A percentile compares a stretch with the other conserved stretches of the same genome.
Conservation (phyloP, 2,797 vertebrate genomes). For the Darevskia nairensis region DNA sequence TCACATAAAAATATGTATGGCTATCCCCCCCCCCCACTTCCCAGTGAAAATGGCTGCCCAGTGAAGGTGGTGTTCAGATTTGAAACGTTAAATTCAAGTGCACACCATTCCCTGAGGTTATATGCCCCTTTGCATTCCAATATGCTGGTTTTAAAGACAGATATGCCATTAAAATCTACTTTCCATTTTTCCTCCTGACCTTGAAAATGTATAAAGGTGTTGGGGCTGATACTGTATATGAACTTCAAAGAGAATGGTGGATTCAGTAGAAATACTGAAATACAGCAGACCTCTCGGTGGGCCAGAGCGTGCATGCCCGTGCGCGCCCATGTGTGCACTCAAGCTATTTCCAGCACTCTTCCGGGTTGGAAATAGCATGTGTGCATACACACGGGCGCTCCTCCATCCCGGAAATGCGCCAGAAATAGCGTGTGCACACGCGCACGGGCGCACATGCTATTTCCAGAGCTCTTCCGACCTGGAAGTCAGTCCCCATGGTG, state of each 20-base stretch:
- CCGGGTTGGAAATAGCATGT: too few species aligned
- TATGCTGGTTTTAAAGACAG: not conserved
- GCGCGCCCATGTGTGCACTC: too few species aligned
- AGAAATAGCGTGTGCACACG: too few species aligned
- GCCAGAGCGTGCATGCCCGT: too few species aligned
- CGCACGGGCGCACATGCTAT: too few species aligned
- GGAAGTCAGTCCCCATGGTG: too few species aligned
- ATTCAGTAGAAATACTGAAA: not conserved
- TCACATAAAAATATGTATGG: not conserved
- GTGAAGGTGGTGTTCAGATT: not conserved
- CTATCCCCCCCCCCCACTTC: not conserved
- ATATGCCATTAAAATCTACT: not conserved
- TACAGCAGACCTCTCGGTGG: too few species aligned
- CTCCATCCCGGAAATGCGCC: too few species aligned
- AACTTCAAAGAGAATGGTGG: constrained; percentile 4
- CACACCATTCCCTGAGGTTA: not conserved
- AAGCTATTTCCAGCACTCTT: too few species aligned
- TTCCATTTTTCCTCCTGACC: not conserved
- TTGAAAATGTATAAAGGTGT: not conserved
- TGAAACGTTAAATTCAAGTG: not conserved
- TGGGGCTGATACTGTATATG: not conserved
- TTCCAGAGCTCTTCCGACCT: too few species aligned
- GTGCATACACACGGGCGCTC: too few species aligned
- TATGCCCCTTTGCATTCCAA: not conserved
- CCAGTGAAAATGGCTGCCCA: not conserved